Evolutionary conservation across 2,797 vertebrate species (phyloP).

Genomic region (Orientallactaga sibirica): DNA sequence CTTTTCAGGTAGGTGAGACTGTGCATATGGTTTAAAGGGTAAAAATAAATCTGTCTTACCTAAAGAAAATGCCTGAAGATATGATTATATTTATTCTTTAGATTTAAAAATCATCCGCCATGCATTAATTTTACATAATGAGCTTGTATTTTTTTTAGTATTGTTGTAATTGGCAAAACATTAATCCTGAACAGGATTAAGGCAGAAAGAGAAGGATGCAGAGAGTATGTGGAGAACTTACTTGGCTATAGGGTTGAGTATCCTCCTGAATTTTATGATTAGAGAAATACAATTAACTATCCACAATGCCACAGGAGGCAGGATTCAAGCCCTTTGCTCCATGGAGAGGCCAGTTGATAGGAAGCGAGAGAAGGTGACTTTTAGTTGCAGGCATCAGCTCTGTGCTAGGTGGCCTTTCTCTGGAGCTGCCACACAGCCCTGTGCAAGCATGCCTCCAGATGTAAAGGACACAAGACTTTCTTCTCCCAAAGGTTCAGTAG

Average conservation of each 20-base stretch:
- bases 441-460: constrained; percentile 25
- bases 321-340: neutral
- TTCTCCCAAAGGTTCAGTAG: constrained; percentile 69
- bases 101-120: constrained; percentile 29
- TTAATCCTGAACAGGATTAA: neutral
- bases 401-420: neutral
- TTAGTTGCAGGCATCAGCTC: neutral
- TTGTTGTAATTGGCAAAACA: neutral
- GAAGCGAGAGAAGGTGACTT: neutral
- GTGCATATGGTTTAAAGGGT: constrained; percentile 20
- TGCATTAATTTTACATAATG: constrained; percentile 25
- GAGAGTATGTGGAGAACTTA: neutral
- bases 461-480: constrained; percentile 35
- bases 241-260: neutral
- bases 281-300: constrained; percentile 46
- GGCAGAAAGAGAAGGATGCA: neutral
- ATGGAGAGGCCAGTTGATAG: neutral
- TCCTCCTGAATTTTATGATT: constrained; percentile 39
- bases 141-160: constrained; percentile 38
- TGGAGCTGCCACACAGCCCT: neutral
- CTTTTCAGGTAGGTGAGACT: constrained; percentile 39
- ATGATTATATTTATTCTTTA: neutral
- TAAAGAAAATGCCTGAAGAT: constrained; percentile 16
- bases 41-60: constrained; percentile 3
- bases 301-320: neutral